These are phyloP conservation scores for Meteorus sp. DNA, from an alignment of 1,140 invertebrate species.

Conservation along the genomic window DNA sequence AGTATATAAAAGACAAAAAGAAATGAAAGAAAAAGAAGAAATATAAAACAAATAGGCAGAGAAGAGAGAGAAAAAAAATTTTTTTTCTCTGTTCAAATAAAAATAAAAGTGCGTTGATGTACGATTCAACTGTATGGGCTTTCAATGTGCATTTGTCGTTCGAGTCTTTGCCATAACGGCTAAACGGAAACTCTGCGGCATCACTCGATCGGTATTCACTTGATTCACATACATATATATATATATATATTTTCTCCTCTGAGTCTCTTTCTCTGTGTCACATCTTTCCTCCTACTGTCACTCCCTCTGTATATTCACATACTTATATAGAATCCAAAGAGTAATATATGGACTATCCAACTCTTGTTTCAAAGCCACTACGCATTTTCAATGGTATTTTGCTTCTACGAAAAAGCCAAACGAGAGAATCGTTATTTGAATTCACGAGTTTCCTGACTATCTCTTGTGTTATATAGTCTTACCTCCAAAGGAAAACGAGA, in stretches of 20 bases:
- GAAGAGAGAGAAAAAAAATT: conserved; percentile 32
- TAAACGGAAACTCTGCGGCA: conserved; percentile 16
- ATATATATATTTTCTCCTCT: no score
- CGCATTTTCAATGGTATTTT: not conserved
- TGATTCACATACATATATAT: no score
- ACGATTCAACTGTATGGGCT: conserved; percentile 34
- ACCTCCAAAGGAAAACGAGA: conserved; percentile 30
- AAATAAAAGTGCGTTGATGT: no score
- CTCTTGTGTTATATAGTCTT: no score
- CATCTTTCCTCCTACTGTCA: no score
- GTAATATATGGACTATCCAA: no score
- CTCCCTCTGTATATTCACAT: no score
- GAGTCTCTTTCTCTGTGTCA: no score
- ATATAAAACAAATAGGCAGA: not conserved
- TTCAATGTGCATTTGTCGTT: no score
- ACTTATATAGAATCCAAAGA: not conserved
- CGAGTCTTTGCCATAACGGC: conserved; percentile 25
- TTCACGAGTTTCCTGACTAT: conserved; percentile 6
- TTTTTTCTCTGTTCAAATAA: no score
- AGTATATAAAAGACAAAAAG: not conserved
- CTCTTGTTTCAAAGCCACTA: not conserved
- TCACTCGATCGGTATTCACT: not conserved
- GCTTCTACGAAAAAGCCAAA: not conserved
- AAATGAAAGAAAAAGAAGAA: not conserved
- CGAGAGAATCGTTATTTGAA: not conserved